Evolutionary conservation across 2,113 vertebrate genomes (phyloP), one percentile per base, ranked within the genome.

Genomic region (Semnopithecus entellus): DNA sequence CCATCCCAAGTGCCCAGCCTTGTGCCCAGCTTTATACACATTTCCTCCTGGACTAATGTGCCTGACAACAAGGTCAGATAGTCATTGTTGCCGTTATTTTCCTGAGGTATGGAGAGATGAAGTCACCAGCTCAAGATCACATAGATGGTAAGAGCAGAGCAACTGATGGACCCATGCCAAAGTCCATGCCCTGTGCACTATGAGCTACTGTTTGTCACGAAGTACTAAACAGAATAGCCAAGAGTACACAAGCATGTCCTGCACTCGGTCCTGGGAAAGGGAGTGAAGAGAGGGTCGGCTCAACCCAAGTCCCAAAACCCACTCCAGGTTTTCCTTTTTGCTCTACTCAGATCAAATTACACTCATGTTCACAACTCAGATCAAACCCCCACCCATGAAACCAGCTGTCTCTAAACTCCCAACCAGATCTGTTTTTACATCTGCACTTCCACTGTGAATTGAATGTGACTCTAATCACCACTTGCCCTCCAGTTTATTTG

Each of bases 171-270:
- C 12, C 27, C 48, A 6, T 30, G 11, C 50, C 68, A 6, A 91
- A 8, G 11, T 68, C 30, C 0, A 0, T 0, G 1, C 22, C 22
- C 68, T 18, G 4, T 14, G 25, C 16, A 2, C 70, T 14, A 0
- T 1, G 40, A 52, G 43, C 57, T 25, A 14, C 64, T 2, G 18
- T 45, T 59, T 75, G 32, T 48, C 13, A 1, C 8, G 8, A 89
- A 23, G 17, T 1, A 7, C 70, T 88, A 22, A n/a, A 2, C 10
- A 23, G 50, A 86, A 43, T 5, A 55, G 57, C 48, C n/a, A 8
- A 9, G 23, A 0, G 0, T 7, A 9, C n/a, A 18, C 20, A 3
- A 8, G 13, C 3, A 2, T 9, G 52, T 8, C 48, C 55, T 5
- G 9, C 27, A 38, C 25, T 22, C 12, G 14, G 20, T 6, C 3